These are phyloP conservation scores for Syngnathus rostellatus DNA, from an alignment of 2,797 vertebrate genomes.

Conservation along the genomic window DNA sequence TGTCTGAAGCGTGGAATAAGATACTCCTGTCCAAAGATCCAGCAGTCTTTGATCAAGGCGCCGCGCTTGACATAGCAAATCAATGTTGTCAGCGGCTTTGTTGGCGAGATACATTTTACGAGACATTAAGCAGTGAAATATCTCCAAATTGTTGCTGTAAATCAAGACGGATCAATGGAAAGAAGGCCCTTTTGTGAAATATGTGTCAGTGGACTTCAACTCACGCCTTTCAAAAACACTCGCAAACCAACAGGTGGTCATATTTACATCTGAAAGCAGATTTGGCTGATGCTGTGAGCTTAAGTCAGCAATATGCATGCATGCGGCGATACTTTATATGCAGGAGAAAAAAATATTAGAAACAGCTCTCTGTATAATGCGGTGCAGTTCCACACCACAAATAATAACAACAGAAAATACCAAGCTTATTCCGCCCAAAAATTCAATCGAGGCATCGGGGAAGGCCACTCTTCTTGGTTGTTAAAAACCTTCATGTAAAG, in stretches of 20 bases:
- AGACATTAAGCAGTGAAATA: conserved; percentile 34
- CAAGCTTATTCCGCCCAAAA: too few relatives aligned
- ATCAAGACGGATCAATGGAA: conserved; percentile 35
- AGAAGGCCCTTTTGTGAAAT: conserved; percentile 30
- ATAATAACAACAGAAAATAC: not conserved
- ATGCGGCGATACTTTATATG: not conserved
- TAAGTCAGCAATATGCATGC: not conserved
- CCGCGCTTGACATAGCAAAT: conserved; percentile 35
- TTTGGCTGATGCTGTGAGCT: not conserved
- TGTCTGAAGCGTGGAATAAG: conserved; percentile 21
- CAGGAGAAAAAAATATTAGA: not conserved
- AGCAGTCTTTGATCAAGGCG: conserved; percentile 22
- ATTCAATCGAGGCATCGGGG: not conserved
- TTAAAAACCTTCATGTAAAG: not conserved
- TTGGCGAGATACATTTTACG: conserved; percentile 40
- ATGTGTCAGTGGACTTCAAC: conserved; percentile 5
- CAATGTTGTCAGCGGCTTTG: conserved; percentile 34
- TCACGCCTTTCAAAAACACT: not conserved
- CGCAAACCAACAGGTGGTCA: not conserved
- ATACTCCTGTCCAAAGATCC: conserved; percentile 14
- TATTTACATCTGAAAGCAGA: not conserved
- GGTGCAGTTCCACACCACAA: not conserved
- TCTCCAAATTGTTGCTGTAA: conserved; percentile 31
- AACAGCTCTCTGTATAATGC: not conserved
- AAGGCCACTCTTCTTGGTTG: not conserved